Evolutionary conservation across 2,797 vertebrate genomes (phyloP).

Genomic region (Gymnopithys bicolor): DNA sequence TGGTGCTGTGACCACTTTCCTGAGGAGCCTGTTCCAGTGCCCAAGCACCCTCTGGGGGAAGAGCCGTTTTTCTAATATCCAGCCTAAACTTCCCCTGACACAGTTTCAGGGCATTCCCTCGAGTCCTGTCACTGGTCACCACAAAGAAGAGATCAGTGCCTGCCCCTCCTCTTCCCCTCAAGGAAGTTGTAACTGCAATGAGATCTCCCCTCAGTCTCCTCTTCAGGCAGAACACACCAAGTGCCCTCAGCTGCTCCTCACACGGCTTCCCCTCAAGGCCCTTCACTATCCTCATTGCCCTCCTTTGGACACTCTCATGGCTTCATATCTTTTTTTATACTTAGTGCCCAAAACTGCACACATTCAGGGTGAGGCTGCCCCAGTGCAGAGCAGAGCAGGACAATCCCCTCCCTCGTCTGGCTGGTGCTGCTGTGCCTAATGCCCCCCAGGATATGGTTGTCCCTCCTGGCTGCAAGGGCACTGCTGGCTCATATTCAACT

Average conservation of each 20-base stretch:
- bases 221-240: background rate
- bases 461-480: background rate
- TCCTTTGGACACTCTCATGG: background rate
- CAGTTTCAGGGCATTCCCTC: accelerated
- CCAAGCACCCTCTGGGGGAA: accelerated
- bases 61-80: accelerated
- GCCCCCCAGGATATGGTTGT: background rate
- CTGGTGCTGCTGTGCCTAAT: background rate
- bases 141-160: accelerated
- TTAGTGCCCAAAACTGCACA: background rate
- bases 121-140: background rate
- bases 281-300: accelerated
- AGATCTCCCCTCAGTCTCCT: background rate
- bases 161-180: background rate
- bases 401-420: background rate
- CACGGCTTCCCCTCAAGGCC: accelerated
- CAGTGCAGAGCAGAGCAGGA: background rate
- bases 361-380: background rate
- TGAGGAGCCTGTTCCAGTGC: background rate
- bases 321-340: accelerated
- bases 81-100: accelerated
- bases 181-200: accelerated
- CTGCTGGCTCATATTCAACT: accelerated
- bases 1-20: background rate
- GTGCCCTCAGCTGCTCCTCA: accelerated